phyloP scores from a whole-genome alignment of 2,797 vertebrate genomes.

The Gadopsis marmoratus region DNA sequence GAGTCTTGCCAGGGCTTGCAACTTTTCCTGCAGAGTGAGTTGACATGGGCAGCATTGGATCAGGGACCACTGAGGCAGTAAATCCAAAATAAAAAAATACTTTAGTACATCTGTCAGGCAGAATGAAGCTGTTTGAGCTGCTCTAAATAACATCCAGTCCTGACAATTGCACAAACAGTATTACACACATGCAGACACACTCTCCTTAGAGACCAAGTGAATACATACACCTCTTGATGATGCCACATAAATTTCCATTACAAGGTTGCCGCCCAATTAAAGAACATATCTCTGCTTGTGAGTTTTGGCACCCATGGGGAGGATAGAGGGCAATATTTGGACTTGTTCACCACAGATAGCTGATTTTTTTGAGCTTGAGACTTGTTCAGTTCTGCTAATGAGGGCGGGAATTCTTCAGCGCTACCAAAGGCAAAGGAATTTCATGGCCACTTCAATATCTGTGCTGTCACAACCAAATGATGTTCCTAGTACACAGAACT shows the following conservation, averaged over 20 bases:
- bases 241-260: conserved; percentile 35
- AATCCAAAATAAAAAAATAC: background rate
- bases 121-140: conserved; percentile 18
- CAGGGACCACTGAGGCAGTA: conserved; percentile 13
- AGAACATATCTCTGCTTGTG: conserved; percentile 23
- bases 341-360: conserved; percentile 33
- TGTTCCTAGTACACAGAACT: background rate
- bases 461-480: conserved; percentile 17
- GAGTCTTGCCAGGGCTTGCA: conserved; percentile 1
- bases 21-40: conserved; percentile 16
- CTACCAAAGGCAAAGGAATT: conserved; percentile 31
- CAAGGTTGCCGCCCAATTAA: conserved; percentile 53
- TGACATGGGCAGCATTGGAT: conserved; percentile 32
- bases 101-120: conserved; percentile 11
- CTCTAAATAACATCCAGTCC: conserved; percentile 3
- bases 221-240: conserved; percentile 30
- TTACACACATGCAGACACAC: background rate
- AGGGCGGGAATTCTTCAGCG: conserved; percentile 51
- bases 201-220: conserved; percentile 14
- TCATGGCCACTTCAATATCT: conserved; percentile 28
- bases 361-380: conserved; percentile 18
- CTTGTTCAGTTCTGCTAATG: conserved; percentile 49
- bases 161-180: background rate
- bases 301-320: conserved; percentile 7
- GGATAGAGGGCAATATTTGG: conserved; percentile 34